phyloP scores from a whole-genome alignment of 2,888 invertebrate genomes.

The Fragum fragum region DNA sequence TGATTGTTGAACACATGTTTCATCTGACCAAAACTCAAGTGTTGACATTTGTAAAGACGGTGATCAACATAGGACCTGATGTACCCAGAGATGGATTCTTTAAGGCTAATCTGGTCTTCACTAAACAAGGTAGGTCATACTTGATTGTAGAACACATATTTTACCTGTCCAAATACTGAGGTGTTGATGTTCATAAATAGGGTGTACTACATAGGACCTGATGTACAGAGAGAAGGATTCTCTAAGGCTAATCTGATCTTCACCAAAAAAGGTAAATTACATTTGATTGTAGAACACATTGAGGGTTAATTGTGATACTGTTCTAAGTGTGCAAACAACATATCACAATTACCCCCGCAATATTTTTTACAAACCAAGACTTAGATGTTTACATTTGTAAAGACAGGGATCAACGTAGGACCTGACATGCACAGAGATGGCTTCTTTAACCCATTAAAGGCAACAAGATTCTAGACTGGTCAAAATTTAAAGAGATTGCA shows the following conservation, averaged over 20 bases:
- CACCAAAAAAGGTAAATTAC: slow-evolving; percentile 77
- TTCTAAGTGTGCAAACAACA: too few species aligned
- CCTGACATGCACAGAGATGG: slow-evolving; percentile 76
- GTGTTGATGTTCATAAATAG: slow-evolving; percentile 79
- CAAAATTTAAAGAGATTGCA: too few species aligned
- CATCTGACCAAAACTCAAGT: slow-evolving; percentile 81
- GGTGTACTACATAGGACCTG: slow-evolving; percentile 72
- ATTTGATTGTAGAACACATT: slow-evolving; percentile 85
- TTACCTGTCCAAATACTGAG: slow-evolving; percentile 80
- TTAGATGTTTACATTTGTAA: slow-evolving; percentile 81
- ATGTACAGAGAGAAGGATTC: slow-evolving; percentile 79
- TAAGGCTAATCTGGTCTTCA: slow-evolving; percentile 81
- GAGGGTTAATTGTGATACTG: too few species aligned
- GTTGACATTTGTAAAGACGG: slow-evolving; percentile 78
- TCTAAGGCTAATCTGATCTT: slow-evolving; percentile 83
- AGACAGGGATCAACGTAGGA: slow-evolving; percentile 72
- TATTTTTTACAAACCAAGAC: slow-evolving; percentile 82
- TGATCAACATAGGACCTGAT: slow-evolving; percentile 71
- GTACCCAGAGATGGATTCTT: slow-evolving; percentile 81
- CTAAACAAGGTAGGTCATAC: slow-evolving; percentile 77
- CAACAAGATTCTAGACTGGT: too few species aligned
- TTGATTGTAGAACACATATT: slow-evolving; percentile 85
- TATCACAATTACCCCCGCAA: too few species aligned
- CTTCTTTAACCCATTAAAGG: too few species aligned
- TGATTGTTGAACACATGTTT: slow-evolving; percentile 85